phyloP scores from a whole-genome alignment of 1,140 invertebrate genomes.

The Bombus pyrosoma region DNA sequence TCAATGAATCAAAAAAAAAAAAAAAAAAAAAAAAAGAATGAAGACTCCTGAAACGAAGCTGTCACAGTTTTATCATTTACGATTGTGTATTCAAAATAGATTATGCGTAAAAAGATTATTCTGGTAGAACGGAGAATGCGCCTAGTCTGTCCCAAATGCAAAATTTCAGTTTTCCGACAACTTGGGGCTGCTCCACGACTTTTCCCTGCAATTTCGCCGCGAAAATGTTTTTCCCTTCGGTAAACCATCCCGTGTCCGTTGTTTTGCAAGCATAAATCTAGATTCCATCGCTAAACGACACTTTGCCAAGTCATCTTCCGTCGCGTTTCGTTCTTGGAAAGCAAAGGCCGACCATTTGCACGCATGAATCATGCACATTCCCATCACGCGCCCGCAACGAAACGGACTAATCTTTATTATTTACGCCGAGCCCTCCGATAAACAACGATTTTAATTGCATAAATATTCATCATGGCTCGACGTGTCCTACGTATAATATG shows the following conservation, averaged over 20 bases:
- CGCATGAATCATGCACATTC: constrained; percentile 17
- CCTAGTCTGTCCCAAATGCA: too few species aligned
- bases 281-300: neutral
- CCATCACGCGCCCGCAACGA: constrained; percentile 8
- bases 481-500: constrained; percentile 27
- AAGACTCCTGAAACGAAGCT: too few species aligned
- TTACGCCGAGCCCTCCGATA: neutral
- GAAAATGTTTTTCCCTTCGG: neutral
- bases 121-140: too few species aligned
- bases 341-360: neutral
- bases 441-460: constrained; percentile 45
- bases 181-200: neutral
- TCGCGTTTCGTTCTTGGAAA: neutral
- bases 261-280: neutral
- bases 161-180: too few species aligned
- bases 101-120: too few species aligned
- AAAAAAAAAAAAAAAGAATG: too few species aligned
- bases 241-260: neutral
- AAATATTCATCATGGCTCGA: constrained; percentile 19
- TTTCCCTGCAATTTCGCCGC: neutral
- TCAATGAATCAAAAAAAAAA: too few species aligned
- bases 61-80: too few species aligned
- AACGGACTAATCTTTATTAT: constrained; percentile 34
- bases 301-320: neutral
- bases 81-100: too few species aligned